These are phyloP conservation scores for Daphoenositta chrysoptera DNA, from an alignment of 2,113 vertebrate species.

Conservation along the genomic window DNA sequence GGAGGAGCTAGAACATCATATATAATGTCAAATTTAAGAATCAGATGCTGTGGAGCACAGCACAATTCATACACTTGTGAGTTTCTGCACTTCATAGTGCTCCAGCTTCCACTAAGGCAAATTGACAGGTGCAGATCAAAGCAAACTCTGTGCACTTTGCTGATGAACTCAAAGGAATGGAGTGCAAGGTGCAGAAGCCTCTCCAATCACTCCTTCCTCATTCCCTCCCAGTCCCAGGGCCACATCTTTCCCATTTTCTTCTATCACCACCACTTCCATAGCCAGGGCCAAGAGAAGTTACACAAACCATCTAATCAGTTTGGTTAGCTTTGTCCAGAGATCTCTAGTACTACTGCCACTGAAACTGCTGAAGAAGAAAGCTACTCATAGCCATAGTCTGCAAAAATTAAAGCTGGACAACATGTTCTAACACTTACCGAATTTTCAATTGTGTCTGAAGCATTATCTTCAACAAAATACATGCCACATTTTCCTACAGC, in stretches of 20 bases:
- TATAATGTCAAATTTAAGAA: not conserved
- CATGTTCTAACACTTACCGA: constrained; percentile 71
- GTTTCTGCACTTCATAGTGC: not conserved
- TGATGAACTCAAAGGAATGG: not conserved
- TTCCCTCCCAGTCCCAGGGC: not conserved
- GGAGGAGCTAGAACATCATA: not conserved
- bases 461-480: constrained; percentile 99
- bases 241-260: not conserved
- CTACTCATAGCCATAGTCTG: not conserved
- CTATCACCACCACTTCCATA: not conserved
- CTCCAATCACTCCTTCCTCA: not conserved
- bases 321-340: not conserved
- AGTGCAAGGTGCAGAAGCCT: not conserved
- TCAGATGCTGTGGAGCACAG: not conserved
- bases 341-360: not conserved
- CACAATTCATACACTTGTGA: not conserved
- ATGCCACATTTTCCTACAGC: constrained; percentile 94
- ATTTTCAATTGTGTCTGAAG: constrained; percentile 84
- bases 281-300: not conserved
- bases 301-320: not conserved
- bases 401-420: not conserved
- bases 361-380: not conserved
- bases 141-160: not conserved
- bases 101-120: not conserved
- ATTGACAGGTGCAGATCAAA: not conserved